Evolutionary conservation across 2,113 vertebrate species (phyloP).

Genomic region (Saguinus imperator): DNA sequence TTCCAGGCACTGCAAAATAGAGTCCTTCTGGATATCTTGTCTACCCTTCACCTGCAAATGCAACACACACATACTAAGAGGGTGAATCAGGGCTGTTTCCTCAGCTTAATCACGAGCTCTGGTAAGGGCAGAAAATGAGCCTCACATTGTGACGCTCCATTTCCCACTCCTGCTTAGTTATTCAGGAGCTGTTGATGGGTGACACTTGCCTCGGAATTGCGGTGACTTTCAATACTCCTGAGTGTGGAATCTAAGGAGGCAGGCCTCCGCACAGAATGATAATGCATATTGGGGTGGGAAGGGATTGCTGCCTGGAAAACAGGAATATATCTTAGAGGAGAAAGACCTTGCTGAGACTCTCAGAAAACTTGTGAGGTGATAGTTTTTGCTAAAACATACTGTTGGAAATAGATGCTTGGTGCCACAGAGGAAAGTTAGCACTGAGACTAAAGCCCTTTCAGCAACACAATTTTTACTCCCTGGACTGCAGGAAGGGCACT

Average conservation of each 20-base stretch:
- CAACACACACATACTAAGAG: background rate
- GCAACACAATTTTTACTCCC: no score
- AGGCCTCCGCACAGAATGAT: slow-evolving; percentile 39
- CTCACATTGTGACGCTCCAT: background rate
- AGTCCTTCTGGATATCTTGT: background rate
- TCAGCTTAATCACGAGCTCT: background rate
- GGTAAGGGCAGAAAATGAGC: background rate
- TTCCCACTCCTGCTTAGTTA: slow-evolving; percentile 46
- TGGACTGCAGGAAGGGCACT: no score
- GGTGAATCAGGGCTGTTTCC: background rate
- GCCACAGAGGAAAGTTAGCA: no score
- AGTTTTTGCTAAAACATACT: background rate
- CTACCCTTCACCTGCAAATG: background rate
- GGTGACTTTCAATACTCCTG: slow-evolving; percentile 42
- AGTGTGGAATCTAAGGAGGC: background rate
- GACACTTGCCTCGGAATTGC: background rate
- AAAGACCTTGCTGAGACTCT: background rate
- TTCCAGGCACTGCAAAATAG: background rate
- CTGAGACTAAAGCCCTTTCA: no score
- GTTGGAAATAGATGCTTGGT: background rate
- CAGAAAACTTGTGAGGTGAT: background rate
- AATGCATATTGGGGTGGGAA: background rate
- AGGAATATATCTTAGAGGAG: background rate
- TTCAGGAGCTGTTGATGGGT: slow-evolving; percentile 4
- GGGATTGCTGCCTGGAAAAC: slow-evolving; percentile 10